These are phyloP conservation scores for Leptosomus discolor DNA, from an alignment of 2,113 vertebrate genomes.

Conservation along the genomic window DNA sequence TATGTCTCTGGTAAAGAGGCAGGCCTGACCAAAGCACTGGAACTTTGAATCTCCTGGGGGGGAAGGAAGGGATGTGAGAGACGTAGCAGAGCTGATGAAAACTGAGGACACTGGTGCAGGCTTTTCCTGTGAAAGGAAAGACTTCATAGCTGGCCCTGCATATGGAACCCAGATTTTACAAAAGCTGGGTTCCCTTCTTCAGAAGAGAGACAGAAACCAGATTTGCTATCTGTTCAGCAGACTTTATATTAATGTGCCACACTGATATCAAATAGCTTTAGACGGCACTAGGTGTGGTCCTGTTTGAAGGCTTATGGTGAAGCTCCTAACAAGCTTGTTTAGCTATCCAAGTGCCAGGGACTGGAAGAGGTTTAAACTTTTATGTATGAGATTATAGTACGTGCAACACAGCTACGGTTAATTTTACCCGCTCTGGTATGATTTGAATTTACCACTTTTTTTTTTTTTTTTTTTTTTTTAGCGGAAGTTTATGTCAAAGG, in stretches of 20 bases:
- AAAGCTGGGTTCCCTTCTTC: constrained; percentile 49
- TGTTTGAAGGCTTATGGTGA: background rate
- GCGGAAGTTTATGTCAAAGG: background rate
- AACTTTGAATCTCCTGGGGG: background rate
- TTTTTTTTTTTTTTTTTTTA: background rate
- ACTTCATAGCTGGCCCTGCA: constrained; percentile 60
- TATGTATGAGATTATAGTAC: background rate
- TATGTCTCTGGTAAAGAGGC: background rate
- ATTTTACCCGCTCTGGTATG: background rate
- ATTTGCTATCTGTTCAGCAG: constrained; percentile 53
- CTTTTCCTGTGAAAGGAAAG: constrained; percentile 67
- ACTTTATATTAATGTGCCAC: constrained; percentile 11
- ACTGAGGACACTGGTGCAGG: constrained; percentile 48
- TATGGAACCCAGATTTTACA: constrained; percentile 65
- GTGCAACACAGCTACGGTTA: background rate
- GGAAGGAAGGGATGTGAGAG: constrained; percentile 25
- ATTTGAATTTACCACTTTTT: background rate
- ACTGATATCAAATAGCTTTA: background rate
- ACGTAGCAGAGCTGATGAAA: constrained; percentile 33
- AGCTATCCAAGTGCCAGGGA: background rate
- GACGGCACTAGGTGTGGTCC: background rate
- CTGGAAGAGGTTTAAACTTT: background rate
- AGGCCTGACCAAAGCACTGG: background rate
- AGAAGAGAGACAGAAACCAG: constrained; percentile 44
- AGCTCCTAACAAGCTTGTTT: background rate